These are phyloP conservation scores for Dendropsophus ebraccatus DNA, from an alignment of 2,113 vertebrate genomes.

Conservation along the genomic window DNA sequence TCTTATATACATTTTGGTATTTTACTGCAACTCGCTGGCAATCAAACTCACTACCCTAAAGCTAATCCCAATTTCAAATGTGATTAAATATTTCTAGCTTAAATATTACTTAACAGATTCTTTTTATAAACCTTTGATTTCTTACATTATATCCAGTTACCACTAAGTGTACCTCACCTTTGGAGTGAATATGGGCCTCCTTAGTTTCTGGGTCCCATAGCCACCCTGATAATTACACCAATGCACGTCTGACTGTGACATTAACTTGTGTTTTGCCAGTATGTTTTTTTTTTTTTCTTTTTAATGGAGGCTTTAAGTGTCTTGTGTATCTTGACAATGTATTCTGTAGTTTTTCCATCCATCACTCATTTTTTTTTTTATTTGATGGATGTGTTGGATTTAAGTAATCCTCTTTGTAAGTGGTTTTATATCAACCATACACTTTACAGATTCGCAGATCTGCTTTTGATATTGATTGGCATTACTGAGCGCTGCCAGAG, in stretches of 20 bases:
- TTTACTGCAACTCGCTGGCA: too few relatives aligned
- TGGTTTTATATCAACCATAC: conserved; percentile 54
- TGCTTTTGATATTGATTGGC: conserved; percentile 55
- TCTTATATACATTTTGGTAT: too few relatives aligned
- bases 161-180: background rate
- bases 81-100: background rate
- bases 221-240: too few relatives aligned
- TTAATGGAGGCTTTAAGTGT: background rate
- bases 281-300: background rate
- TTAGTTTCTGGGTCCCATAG: too few relatives aligned
- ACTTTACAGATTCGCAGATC: conserved; percentile 46
- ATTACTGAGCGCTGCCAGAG: conserved; percentile 31
- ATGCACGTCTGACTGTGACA: too few relatives aligned
- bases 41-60: background rate
- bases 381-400: conserved; percentile 55
- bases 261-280: background rate
- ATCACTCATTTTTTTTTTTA: conserved; percentile 35
- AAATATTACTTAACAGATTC: background rate
- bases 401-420: conserved; percentile 54
- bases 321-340: conserved; percentile 22
- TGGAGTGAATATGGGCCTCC: background rate
- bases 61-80: background rate
- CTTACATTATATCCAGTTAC: background rate
- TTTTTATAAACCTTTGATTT: too few relatives aligned
- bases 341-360: conserved; percentile 33